These are phyloP conservation scores for Apostichopus japonicus DNA, from an alignment of 35 echinoderm and acorn worm species.

Conservation along the genomic window DNA sequence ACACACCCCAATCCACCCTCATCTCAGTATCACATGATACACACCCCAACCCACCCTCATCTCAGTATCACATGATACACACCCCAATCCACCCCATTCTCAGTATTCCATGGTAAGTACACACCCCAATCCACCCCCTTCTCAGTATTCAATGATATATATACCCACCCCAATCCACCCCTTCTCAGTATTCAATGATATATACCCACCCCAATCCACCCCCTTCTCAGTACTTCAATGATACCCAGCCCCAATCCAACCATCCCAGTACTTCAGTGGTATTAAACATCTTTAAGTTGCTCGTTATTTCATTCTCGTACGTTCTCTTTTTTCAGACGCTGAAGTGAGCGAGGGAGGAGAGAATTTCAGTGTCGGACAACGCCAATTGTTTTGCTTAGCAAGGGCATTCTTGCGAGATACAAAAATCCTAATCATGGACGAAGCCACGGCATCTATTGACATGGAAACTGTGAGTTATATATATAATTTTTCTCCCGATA, in stretches of 20 bases:
- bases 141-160: too few relatives aligned
- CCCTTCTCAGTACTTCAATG: background rate
- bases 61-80: too few relatives aligned
- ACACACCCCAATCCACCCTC: too few relatives aligned
- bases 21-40: too few relatives aligned
- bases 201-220: too few relatives aligned
- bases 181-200: too few relatives aligned
- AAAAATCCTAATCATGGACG: constrained; percentile 67
- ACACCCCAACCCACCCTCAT: too few relatives aligned
- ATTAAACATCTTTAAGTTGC: background rate
- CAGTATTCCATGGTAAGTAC: too few relatives aligned
- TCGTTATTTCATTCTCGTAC: background rate
- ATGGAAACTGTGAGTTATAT: constrained; percentile 52
- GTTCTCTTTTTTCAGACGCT: constrained; percentile 43
- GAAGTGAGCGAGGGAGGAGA: constrained; percentile 71
- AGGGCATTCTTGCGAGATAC: constrained; percentile 69
- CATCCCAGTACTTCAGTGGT: background rate
- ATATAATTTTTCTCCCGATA: too few relatives aligned
- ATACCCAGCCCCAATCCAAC: background rate
- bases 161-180: too few relatives aligned
- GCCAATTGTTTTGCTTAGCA: constrained; percentile 75
- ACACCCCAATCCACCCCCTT: too few relatives aligned
- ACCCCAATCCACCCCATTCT: too few relatives aligned
- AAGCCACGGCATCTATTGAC: constrained; percentile 66
- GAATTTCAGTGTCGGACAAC: constrained; percentile 80